A percentile compares a stretch with the other conserved stretches of the same genome.
These are phyloP conservation scores for Hafferia zeledoni DNA, from an alignment of 2,797 vertebrate species.

Conservation along the genomic window DNA sequence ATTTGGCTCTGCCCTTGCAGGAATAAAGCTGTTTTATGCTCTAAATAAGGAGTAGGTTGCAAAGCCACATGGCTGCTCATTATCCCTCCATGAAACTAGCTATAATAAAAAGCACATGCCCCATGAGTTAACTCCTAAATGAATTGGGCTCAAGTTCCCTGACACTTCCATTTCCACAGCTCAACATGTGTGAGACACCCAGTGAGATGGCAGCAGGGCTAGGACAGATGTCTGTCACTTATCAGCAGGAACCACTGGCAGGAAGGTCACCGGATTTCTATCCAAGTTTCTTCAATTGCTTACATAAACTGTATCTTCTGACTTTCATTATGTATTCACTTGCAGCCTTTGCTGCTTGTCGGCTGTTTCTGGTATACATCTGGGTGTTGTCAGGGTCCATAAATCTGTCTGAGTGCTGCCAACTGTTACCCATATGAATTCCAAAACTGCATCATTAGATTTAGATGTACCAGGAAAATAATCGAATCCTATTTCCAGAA, in stretches of 20 bases:
- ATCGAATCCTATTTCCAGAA: background rate
- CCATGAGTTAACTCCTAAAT: background rate
- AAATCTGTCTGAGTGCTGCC: conserved; percentile 34
- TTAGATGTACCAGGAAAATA: background rate
- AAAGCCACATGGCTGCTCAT: conserved; percentile 16
- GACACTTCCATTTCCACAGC: background rate
- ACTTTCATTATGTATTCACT: conserved; percentile 6
- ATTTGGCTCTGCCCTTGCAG: conserved; percentile 41
- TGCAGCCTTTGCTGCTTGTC: background rate
- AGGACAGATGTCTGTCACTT: background rate
- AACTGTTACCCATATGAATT: background rate
- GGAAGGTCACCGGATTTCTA: background rate
- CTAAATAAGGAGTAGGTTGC: conserved; percentile 34
- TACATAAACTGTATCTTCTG: background rate
- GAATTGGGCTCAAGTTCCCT: background rate
- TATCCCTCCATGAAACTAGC: background rate
- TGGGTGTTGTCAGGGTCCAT: conserved; percentile 25
- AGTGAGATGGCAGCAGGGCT: background rate
- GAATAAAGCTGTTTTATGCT: conserved; percentile 33
- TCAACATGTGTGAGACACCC: background rate
- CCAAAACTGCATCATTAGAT: background rate
- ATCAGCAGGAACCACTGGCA: background rate
- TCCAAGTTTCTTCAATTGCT: background rate
- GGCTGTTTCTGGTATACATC: background rate
- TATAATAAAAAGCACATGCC: background rate